Evolutionary conservation across 2,888 invertebrate species (phyloP), one percentile per base, ranked within the genome.

Genomic region (Amiota mariae): DNA sequence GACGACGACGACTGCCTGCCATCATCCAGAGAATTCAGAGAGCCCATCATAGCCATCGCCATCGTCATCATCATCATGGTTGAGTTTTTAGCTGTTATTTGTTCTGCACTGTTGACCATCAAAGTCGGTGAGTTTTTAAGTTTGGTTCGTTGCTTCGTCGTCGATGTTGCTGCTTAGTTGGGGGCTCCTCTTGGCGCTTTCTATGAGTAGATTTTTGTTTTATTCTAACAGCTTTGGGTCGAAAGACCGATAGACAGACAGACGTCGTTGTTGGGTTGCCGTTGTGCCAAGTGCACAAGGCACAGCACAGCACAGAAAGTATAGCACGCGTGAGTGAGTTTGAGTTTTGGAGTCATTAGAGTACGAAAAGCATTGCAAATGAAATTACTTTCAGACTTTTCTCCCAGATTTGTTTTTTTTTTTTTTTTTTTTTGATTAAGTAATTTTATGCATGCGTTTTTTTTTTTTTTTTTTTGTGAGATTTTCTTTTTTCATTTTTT

Each of bases 311-410:
- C 56, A 61, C 71, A 36, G 78, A 72, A 48, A 36, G 36, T 36
- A 36, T 36, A 6, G 36, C 36, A 74, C 51, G 63, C 63, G 63
- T 63, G 36, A 56, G 15, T 70, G 57, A 15, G 46, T 71, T 71
- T 64, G n/a, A 57, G 63, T 48, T 12, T 63, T 70, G 48, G 54
- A 54, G 54, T 74, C 59, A 48, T 67, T 51, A 54, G 57, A 57
- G 70, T 36, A n/a, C n/a, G 73, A 76, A 76, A 71, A 75, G 76
- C 77, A 75, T 79, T 84, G 74, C 78, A 81, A 74, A 76, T 82
- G 84, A 83, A 83, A 83, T 83, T 83, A 84, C 84, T 84, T 84
- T 84, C 24, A 63, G 84, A 83, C 82, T 84, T 81, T 75, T 80
- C 10, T 78, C 80, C 85, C 82, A 61, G 11, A 48, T 18, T 54